Conservation (phyloP, 2,113 vertebrate genomes). For the Lepus americanus region DNA sequence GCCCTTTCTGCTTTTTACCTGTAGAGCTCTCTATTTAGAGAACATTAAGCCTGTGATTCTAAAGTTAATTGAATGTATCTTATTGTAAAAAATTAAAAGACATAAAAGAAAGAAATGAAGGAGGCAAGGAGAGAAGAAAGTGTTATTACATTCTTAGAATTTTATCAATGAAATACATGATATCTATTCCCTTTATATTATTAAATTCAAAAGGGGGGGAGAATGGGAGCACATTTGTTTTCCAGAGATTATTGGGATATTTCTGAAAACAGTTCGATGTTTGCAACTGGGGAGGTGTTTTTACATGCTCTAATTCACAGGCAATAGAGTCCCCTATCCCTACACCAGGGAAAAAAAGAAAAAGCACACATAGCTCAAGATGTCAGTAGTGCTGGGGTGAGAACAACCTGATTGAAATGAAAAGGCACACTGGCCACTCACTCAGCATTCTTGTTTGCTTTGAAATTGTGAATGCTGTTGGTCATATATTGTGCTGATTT, state of each 20-base stretch:
- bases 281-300: not conserved
- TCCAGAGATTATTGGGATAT: not conserved
- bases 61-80: too few relatives aligned
- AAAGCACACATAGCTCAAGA: not conserved
- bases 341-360: not conserved
- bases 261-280: not conserved
- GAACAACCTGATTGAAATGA: conserved; percentile 24
- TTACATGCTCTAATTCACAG: not conserved
- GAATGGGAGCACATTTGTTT: not conserved
- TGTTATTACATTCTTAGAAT: too few relatives aligned
- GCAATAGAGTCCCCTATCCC: not conserved
- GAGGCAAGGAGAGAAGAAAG: too few relatives aligned
- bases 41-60: too few relatives aligned
- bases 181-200: too few relatives aligned
- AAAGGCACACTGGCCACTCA: conserved; percentile 20
- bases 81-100: too few relatives aligned
- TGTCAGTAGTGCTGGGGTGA: not conserved
- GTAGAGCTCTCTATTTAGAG: too few relatives aligned
- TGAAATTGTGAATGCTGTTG: conserved; percentile 36
- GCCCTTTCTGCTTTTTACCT: too few relatives aligned
- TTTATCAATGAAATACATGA: too few relatives aligned
- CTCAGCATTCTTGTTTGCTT: conserved; percentile 53
- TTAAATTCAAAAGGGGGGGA: too few relatives aligned
- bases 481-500: conserved; percentile 66
- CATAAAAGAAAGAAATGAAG: too few relatives aligned